Percentiles rank a stretch among this genome's conserved stretches.
Evolutionary conservation across 1,140 invertebrate species (phyloP).

Genomic region (Drosophila tani): DNA sequence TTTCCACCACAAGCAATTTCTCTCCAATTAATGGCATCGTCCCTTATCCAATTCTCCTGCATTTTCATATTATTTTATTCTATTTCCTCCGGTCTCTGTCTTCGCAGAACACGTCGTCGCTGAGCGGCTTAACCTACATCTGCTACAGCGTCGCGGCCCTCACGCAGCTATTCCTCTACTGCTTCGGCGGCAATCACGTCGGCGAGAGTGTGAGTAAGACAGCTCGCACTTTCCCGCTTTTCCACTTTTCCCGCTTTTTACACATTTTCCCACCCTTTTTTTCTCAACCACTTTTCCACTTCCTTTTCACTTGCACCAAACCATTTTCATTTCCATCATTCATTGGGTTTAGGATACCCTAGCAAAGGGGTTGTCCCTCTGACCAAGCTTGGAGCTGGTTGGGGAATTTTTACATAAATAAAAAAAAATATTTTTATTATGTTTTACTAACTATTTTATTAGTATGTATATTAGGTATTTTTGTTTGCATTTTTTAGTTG

Average conservation of each 20-base stretch:
- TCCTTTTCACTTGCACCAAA: conserved; percentile 3
- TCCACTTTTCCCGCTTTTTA: conserved; percentile 4
- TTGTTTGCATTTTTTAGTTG: too few species aligned
- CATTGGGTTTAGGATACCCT: conserved; percentile 22
- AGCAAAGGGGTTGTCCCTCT: neutral
- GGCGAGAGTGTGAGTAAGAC: conserved; percentile 75
- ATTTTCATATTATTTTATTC: conserved; percentile 22
- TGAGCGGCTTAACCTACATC: conserved; percentile 81
- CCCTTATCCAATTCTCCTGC: conserved; percentile 31
- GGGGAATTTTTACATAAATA: neutral
- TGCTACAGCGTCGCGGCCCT: conserved; percentile 75
- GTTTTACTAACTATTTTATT: too few species aligned
- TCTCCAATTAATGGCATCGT: conserved; percentile 50
- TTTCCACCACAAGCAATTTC: conserved; percentile 24
- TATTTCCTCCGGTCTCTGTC: neutral
- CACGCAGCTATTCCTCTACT: conserved; percentile 77
- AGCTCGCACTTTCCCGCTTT: conserved; percentile 9
- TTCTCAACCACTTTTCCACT: conserved; percentile 5
- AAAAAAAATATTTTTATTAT: too few species aligned
- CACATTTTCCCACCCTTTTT: neutral
- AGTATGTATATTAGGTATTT: too few species aligned
- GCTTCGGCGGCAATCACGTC: conserved; percentile 78
- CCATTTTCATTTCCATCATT: conserved; percentile 36
- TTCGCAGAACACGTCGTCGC: conserved; percentile 71
- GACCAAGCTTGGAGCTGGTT: neutral